phyloP scores from a whole-genome alignment of 1,140 invertebrate species.

The Vanessa atalanta region DNA sequence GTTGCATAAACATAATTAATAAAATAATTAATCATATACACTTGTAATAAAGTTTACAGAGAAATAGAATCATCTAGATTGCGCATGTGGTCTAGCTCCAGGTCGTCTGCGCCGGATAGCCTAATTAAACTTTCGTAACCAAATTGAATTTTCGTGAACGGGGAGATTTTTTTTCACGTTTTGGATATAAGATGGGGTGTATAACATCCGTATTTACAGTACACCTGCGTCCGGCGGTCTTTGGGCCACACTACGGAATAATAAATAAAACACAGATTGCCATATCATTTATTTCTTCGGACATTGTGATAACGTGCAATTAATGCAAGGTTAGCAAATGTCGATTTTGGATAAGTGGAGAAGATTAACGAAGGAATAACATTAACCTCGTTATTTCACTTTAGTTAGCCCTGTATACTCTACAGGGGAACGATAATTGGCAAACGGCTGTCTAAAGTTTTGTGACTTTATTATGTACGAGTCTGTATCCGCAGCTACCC shows the following conservation, averaged over 20 bases:
- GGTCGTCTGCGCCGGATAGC: conserved; percentile 7
- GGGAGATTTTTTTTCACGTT: conserved; percentile 48
- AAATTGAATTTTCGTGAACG: conserved; percentile 46
- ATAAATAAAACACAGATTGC: conserved; percentile 68
- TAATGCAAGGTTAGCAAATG: conserved; percentile 21
- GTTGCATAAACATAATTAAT: too few relatives aligned
- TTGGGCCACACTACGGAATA: conserved; percentile 48
- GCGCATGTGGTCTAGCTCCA: not conserved
- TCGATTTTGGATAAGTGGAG: conserved; percentile 19
- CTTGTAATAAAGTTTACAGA: too few relatives aligned
- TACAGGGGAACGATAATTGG: not conserved
- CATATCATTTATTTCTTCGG: conserved; percentile 52
- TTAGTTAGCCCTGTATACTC: not conserved
- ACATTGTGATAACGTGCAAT: conserved; percentile 30
- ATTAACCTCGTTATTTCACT: conserved; percentile 13
- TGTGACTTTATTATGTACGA: too few relatives aligned
- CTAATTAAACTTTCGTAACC: conserved; percentile 29
- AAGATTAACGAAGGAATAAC: not conserved
- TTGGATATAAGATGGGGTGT: conserved; percentile 58
- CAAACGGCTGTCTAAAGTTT: not conserved
- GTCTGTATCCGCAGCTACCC: too few relatives aligned
- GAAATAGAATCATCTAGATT: not conserved
- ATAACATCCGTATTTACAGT: conserved; percentile 58
- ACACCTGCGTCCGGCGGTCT: conserved; percentile 73
- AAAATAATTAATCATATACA: too few relatives aligned